phyloP scores from a whole-genome alignment of 1,140 invertebrate species.

The Drosophila takahashii region DNA sequence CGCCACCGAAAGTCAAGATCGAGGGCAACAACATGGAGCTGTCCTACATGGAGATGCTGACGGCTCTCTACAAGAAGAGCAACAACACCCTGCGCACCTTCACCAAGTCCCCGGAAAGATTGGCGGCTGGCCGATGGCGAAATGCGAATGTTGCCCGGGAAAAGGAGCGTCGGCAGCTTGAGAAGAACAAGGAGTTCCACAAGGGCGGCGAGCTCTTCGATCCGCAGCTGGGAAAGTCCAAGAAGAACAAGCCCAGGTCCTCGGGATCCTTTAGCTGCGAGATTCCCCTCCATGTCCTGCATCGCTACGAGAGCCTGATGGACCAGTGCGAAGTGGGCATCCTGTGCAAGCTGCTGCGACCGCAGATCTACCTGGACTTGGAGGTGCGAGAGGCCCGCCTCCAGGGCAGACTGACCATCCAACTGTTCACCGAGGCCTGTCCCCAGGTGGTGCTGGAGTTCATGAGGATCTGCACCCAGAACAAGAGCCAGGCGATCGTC shows the following conservation, averaged over 20 bases:
- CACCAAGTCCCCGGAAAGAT: conserved; percentile 62
- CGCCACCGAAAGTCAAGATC: conserved; percentile 58
- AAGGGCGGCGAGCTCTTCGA: conserved; percentile 62
- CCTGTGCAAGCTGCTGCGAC: conserved; percentile 69
- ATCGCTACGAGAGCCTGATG: conserved; percentile 70
- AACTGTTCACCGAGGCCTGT: conserved; percentile 76
- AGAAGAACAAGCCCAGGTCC: conserved; percentile 17
- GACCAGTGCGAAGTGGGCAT: conserved; percentile 53
- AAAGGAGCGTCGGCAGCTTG: conserved; percentile 57
- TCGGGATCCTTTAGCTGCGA: conserved; percentile 56
- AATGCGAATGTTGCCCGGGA: conserved; percentile 53
- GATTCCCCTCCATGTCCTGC: conserved; percentile 66
- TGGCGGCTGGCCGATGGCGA: conserved; percentile 61
- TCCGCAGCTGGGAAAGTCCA: conserved; percentile 27
- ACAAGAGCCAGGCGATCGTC: conserved; percentile 8
- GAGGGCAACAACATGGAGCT: conserved; percentile 69
- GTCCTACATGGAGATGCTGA: conserved; percentile 74
- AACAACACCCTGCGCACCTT: conserved; percentile 70
- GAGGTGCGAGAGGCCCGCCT: conserved; percentile 45
- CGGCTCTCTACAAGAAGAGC: conserved; percentile 68
- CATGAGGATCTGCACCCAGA: conserved; percentile 61
- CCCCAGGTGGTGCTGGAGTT: conserved; percentile 71
- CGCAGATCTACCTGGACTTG: conserved; percentile 67
- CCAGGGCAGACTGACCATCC: conserved; percentile 58
- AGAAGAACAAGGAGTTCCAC: conserved; percentile 55